Percentiles rank a stretch among this genome's conserved stretches.
phyloP scores from a whole-genome alignment of 30 jellyfish, hydroid and myxozoan species.

The Catostylus mosaicus region DNA sequence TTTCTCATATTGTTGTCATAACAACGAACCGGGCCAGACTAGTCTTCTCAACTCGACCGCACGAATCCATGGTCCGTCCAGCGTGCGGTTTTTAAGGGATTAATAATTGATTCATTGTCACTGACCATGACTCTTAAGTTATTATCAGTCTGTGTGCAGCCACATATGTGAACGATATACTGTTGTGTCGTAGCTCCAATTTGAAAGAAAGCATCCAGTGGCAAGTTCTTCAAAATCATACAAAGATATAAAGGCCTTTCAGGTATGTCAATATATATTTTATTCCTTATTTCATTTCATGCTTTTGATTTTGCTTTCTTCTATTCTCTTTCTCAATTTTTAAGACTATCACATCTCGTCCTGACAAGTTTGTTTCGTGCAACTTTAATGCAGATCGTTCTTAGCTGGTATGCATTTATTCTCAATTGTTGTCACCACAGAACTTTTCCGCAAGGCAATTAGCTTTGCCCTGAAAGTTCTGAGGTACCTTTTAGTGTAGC shows the following conservation, averaged over 20 bases:
- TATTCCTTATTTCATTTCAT: no score
- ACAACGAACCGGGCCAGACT: background rate
- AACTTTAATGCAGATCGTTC: no score
- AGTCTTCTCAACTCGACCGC: background rate
- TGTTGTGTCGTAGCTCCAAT: background rate
- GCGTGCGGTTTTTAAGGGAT: slow-evolving; percentile 9
- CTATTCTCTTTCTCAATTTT: no score
- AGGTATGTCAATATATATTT: no score
- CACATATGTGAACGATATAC: background rate
- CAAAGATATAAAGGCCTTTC: background rate
- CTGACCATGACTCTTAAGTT: slow-evolving; percentile 2
- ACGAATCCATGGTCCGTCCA: slow-evolving; percentile 3
- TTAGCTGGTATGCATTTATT: no score
- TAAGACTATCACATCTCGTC: no score
- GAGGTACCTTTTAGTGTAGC: no score
- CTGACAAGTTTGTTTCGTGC: no score
- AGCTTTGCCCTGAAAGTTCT: no score
- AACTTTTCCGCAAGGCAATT: no score
- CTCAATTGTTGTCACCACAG: no score
- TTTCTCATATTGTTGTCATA: background rate
- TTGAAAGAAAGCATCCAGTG: background rate
- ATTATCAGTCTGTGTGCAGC: background rate
- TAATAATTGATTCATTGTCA: background rate
- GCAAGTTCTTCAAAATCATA: background rate
- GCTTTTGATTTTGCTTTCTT: no score